Evolutionary conservation across 2,888 invertebrate species (phyloP).

Genomic region (Belgica antarctica): DNA sequence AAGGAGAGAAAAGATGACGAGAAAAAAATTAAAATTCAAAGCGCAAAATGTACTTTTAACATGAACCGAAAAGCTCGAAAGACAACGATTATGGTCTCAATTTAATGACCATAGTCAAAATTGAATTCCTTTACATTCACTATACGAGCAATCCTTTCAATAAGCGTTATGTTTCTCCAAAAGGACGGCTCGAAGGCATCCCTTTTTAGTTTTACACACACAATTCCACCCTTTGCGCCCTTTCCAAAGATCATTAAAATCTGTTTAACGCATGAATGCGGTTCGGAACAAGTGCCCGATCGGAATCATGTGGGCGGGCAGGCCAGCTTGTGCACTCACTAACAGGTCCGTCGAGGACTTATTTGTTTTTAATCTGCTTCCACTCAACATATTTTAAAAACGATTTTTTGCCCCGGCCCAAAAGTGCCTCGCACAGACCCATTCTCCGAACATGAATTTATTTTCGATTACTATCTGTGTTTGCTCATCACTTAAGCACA

Average conservation of each 20-base stretch:
- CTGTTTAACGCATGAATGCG: constrained; percentile 25
- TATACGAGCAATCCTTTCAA: neutral
- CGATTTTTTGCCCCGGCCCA: neutral
- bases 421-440: neutral
- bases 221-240: neutral
- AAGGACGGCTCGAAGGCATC: neutral
- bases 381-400: constrained; percentile 13
- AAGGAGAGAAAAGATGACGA: constrained; percentile 2
- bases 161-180: neutral
- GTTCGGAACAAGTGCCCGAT: neutral
- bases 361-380: constrained; percentile 23
- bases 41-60: constrained; percentile 26
- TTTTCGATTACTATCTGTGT: constrained; percentile 38
- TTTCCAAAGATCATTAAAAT: constrained; percentile 14
- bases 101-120: constrained; percentile 25
- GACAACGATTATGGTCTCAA: constrained; percentile 11
- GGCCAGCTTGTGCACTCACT: constrained; percentile 1
- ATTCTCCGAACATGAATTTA: constrained; percentile 27
- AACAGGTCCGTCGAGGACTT: constrained; percentile 14
- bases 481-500: constrained; percentile 25
- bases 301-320: neutral
- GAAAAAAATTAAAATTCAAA: constrained; percentile 28
- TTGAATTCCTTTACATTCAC: constrained; percentile 24
- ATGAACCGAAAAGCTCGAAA: neutral
- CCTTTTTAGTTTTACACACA: neutral